Conservation (phyloP, 1,140 invertebrate genomes). For the Holotrichia oblita region DNA sequence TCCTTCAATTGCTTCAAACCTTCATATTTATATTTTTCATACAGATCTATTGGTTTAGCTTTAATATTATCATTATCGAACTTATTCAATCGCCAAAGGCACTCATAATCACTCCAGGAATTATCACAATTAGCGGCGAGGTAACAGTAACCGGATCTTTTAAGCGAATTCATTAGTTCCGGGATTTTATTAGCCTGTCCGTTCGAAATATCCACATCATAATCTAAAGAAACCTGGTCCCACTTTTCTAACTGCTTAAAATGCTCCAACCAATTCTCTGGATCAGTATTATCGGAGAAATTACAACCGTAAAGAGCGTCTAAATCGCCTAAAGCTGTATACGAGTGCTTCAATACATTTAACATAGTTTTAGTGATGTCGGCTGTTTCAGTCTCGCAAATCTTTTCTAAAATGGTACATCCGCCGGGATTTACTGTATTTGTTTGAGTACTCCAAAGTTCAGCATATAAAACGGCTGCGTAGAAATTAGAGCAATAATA, state of each 20-base stretch:
- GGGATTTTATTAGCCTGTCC: conserved; percentile 42
- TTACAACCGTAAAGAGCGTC: conserved; percentile 77
- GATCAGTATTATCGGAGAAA: conserved; percentile 63
- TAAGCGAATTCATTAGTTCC: conserved; percentile 53
- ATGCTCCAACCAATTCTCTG: conserved; percentile 66
- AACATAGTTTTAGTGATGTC: background rate
- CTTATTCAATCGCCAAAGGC: conserved; percentile 63
- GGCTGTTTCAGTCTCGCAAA: background rate
- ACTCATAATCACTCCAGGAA: conserved; percentile 63
- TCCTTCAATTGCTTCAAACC: conserved; percentile 67
- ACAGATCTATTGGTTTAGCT: conserved; percentile 42
- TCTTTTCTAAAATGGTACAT: background rate
- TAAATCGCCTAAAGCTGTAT: conserved; percentile 73
- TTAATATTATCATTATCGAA: conserved; percentile 53
- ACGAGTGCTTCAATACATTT: conserved; percentile 63
- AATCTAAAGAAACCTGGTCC: conserved; percentile 66
- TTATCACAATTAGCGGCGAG: conserved; percentile 50
- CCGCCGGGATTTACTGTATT: background rate
- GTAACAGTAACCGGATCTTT: conserved; percentile 53
- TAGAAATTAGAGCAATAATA: conserved; percentile 77
- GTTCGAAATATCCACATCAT: conserved; percentile 62
- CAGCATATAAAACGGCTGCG: conserved; percentile 74
- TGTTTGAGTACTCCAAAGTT: conserved; percentile 66
- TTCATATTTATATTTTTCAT: conserved; percentile 66
- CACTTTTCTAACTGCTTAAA: conserved; percentile 70